Evolutionary conservation across 2,888 invertebrate species (phyloP), one percentile per base, ranked within the genome.

Genomic region (Xanthorhoe designata): DNA sequence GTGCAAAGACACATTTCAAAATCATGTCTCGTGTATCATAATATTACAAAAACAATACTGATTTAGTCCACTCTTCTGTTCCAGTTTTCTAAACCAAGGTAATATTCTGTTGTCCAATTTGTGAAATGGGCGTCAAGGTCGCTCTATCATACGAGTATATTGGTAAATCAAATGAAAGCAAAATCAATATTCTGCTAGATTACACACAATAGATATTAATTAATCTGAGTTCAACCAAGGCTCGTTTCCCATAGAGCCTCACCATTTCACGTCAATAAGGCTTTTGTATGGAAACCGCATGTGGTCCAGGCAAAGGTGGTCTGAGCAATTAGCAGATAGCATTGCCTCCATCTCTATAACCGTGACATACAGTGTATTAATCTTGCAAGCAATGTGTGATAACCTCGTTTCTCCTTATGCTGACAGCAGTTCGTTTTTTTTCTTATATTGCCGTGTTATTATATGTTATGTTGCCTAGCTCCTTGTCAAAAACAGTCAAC

Each of bases 311-410:
- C 83, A 83, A 85, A 88, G 87, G 89, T 86, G 83, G 84, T 80
- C 78, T 79, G 77, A 79, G 83, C 89, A 90, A 90, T 91, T 89
- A 89, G 84, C 77, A 84, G 84, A 89, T 90, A 84, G 88, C 80
- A 80, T 82, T 78, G 76, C 78, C 63, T 77, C 72, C 73, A 75
- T 76, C 75, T 75, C 75, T 68, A 73, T 73, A 69, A 75, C 73
- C 66, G 71, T 29, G 66, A 71, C 64, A 77, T 66, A 81, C 75
- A 9, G 64, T 45, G 17, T 32, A 5, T 6, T 19, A 50, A 2
- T 4, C 13, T 50, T 18, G 7, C 35, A 29, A 57, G 13, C 38
- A 13, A 42, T 13, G 4, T 24, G 24, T 24, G 24, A 4, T 24
- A 3, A 24, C 2, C 24, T 24, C 4, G 24, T 24, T 24, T 24